Evolutionary conservation across 2,888 invertebrate species (phyloP).

Genomic region (Calliopum simillimum): DNA sequence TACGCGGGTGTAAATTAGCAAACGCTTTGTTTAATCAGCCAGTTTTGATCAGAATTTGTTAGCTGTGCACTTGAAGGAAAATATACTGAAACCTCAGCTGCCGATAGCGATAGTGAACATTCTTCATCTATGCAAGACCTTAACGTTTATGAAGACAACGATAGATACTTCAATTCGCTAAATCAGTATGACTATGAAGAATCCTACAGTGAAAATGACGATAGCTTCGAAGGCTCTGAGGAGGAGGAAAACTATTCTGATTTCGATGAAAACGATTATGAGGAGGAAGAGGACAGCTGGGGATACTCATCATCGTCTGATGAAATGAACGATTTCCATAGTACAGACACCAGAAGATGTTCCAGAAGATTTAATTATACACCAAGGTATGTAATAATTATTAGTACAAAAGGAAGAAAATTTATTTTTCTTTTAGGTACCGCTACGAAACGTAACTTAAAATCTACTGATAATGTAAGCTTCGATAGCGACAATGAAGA

Average conservation of each 20-base stretch:
- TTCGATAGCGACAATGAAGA: constrained; percentile 51
- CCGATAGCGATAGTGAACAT: too few species aligned
- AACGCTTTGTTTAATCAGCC: too few species aligned
- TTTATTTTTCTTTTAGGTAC: constrained; percentile 45
- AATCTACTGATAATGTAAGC: constrained; percentile 43
- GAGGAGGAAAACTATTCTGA: constrained; percentile 34
- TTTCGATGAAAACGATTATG: constrained; percentile 42
- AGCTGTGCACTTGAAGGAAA: too few species aligned
- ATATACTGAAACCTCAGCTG: too few species aligned
- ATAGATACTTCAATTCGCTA: too few species aligned
- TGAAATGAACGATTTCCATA: not conserved
- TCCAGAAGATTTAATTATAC: constrained; percentile 54
- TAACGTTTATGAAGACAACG: not conserved
- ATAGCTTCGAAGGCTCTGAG: constrained; percentile 6
- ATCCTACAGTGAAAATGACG: constrained; percentile 6
- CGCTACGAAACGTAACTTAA: constrained; percentile 51
- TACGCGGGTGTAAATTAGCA: too few species aligned
- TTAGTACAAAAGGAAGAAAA: not conserved
- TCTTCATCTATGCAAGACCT: too few species aligned
- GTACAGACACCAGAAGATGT: constrained; percentile 45
- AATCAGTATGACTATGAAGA: not conserved
- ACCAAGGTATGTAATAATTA: constrained; percentile 44
- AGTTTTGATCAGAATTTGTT: too few species aligned
- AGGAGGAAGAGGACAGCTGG: constrained; percentile 40
- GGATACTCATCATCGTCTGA: constrained; percentile 24